phyloP scores from a whole-genome alignment of 2,797 vertebrate species.

The Buceros bicornis region DNA sequence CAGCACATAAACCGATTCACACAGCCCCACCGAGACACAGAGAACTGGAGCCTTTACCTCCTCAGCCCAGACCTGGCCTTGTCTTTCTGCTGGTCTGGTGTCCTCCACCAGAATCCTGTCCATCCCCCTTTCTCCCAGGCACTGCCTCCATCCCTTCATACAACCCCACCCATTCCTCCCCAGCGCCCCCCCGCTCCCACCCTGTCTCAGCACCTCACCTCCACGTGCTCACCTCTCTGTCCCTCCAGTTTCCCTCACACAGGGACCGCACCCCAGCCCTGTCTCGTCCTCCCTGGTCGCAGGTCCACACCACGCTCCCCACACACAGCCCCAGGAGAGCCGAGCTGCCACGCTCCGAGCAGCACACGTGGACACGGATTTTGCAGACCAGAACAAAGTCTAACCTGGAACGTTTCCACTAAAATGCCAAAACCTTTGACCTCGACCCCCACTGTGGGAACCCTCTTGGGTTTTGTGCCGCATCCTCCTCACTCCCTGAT shows the following conservation, averaged over 20 bases:
- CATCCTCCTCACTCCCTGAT: rapidly evolving
- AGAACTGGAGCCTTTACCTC: not conserved
- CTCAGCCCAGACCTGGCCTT: not conserved
- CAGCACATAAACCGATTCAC: not conserved
- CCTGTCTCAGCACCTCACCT: not conserved
- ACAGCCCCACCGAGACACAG: not conserved
- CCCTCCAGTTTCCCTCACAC: not conserved
- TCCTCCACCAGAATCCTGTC: not conserved
- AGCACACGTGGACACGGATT: rapidly evolving
- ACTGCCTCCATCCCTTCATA: not conserved
- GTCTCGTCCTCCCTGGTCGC: not conserved
- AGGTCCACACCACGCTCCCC: not conserved
- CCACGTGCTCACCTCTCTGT: not conserved
- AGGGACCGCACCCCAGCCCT: not conserved
- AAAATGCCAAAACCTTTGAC: not conserved
- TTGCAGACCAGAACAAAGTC: not conserved
- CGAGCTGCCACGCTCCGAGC: not conserved
- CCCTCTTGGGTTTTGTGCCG: not conserved
- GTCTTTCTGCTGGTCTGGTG: not conserved
- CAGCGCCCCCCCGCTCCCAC: not conserved
- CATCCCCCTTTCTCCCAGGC: too few species aligned
- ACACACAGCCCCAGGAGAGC: not conserved
- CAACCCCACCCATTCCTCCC: not conserved
- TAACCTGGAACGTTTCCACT: not conserved
- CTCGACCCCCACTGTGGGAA: not conserved